Conservation (phyloP, 2,113 vertebrate genomes). For the Hirundichthys speculiger region DNA sequence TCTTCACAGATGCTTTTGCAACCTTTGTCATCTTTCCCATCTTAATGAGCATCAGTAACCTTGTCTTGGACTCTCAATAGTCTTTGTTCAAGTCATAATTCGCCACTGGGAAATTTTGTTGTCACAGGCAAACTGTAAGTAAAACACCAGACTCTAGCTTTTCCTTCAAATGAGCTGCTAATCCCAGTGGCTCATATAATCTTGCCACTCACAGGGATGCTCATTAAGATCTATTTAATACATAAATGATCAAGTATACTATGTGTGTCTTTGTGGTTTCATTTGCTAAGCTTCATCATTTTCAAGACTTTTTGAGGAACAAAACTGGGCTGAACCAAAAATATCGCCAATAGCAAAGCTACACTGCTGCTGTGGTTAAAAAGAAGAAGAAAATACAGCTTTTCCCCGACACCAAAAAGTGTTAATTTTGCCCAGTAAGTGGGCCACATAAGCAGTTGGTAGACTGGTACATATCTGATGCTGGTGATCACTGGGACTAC, state of each 20-base stretch:
- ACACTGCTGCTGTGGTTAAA: too few species aligned
- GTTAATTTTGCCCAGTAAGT: constrained; percentile 37
- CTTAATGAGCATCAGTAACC: too few species aligned
- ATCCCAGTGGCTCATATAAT: too few species aligned
- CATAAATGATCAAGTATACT: not conserved
- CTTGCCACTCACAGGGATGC: too few species aligned
- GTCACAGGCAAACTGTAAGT: too few species aligned
- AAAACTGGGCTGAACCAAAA: not conserved
- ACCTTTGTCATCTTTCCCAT: too few species aligned
- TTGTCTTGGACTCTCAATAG: too few species aligned
- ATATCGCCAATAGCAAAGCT: not conserved
- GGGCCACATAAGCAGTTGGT: constrained; percentile 29
- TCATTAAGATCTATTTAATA: too few species aligned
- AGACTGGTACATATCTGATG: constrained; percentile 45
- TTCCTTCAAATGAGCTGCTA: not conserved
- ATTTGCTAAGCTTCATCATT: not conserved
- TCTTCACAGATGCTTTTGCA: not conserved
- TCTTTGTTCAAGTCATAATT: too few species aligned
- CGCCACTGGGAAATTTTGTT: too few species aligned
- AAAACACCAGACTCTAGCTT: not conserved
- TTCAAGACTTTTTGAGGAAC: not conserved
- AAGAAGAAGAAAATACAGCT: too few species aligned
- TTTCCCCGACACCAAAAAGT: constrained; percentile 10
- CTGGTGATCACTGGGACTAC: constrained; percentile 47
- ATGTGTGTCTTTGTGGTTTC: not conserved